These are phyloP conservation scores for Orthonevra nobilis DNA, from an alignment of 2,888 invertebrate species.

Conservation along the genomic window DNA sequence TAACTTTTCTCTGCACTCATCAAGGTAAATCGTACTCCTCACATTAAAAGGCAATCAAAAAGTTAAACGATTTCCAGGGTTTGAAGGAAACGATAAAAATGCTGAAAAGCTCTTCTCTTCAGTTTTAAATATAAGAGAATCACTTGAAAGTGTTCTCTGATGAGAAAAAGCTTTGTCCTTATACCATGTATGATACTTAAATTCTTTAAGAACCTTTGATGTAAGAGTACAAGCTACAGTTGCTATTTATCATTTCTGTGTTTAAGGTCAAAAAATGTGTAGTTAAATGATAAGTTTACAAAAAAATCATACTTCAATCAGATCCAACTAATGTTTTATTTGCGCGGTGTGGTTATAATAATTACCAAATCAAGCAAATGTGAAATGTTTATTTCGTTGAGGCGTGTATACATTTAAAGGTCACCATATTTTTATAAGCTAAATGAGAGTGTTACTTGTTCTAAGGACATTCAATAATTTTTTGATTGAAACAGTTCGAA, in stretches of 20 bases:
- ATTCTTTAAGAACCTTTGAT: conserved; percentile 27
- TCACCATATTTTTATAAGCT: not conserved
- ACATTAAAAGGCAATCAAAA: too few species aligned
- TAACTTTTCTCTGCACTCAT: too few species aligned
- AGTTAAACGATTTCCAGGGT: too few species aligned
- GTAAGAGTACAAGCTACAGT: conserved; percentile 5
- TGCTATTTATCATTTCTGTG: conserved; percentile 14
- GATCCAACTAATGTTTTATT: conserved; percentile 1
- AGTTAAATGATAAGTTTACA: not conserved
- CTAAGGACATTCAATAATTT: not conserved
- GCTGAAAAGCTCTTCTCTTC: not conserved
- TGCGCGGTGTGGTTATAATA: too few species aligned
- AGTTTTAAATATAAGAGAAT: not conserved
- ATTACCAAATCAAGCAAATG: not conserved
- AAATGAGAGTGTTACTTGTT: not conserved
- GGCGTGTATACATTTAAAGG: not conserved
- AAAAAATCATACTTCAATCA: not conserved
- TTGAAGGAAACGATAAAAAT: too few species aligned
- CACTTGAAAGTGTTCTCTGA: too few species aligned
- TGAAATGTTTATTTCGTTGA: not conserved
- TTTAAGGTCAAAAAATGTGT: not conserved
- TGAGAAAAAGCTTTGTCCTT: not conserved
- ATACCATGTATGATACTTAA: not conserved
- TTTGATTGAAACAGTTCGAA: not conserved
- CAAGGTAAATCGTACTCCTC: too few species aligned